A percentile compares a stretch with the other conserved stretches of the same genome.
These are phyloP conservation scores for Spinus pinus DNA, from an alignment of 2,797 vertebrate species.

Conservation along the genomic window DNA sequence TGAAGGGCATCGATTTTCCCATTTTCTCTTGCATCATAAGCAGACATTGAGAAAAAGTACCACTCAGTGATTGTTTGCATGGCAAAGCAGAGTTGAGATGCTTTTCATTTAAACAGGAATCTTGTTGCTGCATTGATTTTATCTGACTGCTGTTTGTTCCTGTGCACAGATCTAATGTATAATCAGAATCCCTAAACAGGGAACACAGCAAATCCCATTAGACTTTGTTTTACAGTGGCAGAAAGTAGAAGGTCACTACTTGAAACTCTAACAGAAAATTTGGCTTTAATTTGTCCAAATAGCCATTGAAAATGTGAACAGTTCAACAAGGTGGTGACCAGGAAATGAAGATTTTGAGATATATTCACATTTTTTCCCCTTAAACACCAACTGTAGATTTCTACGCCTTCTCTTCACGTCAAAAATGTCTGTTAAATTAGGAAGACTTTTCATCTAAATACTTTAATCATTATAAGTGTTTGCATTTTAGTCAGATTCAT, in stretches of 20 bases:
- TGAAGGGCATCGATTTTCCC: conserved; percentile 64
- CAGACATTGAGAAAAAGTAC: conserved; percentile 43
- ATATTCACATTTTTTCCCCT: not conserved
- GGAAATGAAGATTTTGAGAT: not conserved
- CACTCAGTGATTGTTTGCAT: conserved; percentile 57
- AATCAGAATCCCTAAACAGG: conserved; percentile 61
- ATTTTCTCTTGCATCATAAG: conserved; percentile 61
- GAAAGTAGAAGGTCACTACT: not conserved
- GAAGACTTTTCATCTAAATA: conserved; percentile 7
- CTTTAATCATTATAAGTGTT: not conserved
- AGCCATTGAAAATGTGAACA: not conserved
- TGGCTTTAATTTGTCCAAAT: not conserved
- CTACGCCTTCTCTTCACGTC: not conserved
- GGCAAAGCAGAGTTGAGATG: conserved; percentile 58
- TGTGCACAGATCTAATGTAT: conserved; percentile 60
- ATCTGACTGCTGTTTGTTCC: conserved; percentile 67
- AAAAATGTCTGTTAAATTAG: conserved; percentile 9
- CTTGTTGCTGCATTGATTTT: conserved; percentile 72
- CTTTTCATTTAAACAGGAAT: conserved; percentile 68
- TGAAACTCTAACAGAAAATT: not conserved
- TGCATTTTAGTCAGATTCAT: not conserved
- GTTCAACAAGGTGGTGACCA: not conserved
- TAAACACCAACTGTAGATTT: not conserved
- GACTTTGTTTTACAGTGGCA: conserved; percentile 10
- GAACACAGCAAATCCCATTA: not conserved